Conservation (phyloP, 2,113 vertebrate genomes). For the Peromyscus polionotus region DNA sequence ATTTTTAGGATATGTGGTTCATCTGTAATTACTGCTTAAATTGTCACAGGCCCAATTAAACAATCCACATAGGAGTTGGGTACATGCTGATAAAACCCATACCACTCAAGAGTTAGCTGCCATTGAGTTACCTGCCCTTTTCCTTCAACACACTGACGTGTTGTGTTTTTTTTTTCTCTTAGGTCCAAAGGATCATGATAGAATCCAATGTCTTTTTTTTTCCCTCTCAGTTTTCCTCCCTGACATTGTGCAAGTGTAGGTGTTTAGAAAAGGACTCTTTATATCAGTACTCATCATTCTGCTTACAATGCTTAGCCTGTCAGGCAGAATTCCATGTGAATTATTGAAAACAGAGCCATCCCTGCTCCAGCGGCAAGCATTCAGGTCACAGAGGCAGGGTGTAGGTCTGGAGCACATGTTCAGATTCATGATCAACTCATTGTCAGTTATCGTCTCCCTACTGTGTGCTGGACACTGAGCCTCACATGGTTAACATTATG, state of each 20-base stretch:
- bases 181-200: not conserved
- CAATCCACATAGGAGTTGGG: not conserved
- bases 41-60: not conserved
- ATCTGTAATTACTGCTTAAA: not conserved
- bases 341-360: not conserved
- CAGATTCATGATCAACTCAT: not conserved
- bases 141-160: not conserved
- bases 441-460: not conserved
- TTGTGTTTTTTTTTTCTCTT: not conserved
- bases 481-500: not conserved
- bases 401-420: not conserved
- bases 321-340: not conserved
- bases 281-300: not conserved
- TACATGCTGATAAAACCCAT: not conserved
- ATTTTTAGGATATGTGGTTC: not conserved
- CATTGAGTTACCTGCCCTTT: not conserved
- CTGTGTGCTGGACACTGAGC: not conserved
- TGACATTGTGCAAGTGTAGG: not conserved
- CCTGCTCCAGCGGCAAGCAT: not conserved
- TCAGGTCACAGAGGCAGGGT: constrained; percentile 4
- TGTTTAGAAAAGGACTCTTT: constrained; percentile 7
- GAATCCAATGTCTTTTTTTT: not conserved
- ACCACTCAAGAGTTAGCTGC: not conserved
- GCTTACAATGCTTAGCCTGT: not conserved
- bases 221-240: not conserved